Conservation (phyloP, 2,113 vertebrate genomes). For the Urocynchramus pylzowi region DNA sequence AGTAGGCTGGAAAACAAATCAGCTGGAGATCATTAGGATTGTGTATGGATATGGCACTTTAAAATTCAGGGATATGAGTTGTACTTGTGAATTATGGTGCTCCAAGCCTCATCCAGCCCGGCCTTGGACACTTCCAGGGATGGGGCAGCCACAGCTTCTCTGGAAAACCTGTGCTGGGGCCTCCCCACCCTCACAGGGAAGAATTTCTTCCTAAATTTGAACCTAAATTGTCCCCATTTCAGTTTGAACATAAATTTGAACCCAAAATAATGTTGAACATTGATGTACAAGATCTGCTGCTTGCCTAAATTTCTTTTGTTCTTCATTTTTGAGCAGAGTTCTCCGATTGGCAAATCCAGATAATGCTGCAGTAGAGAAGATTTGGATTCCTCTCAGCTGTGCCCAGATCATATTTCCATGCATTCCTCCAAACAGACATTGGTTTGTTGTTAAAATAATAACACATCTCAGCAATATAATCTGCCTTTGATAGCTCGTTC, state of each 20-base stretch:
- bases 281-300: background rate
- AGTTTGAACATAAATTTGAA: background rate
- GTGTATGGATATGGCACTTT: accelerated
- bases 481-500: constrained; percentile 71
- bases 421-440: background rate
- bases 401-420: background rate
- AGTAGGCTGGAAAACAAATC: background rate
- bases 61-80: background rate
- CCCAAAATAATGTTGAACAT: accelerated
- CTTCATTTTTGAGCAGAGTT: background rate
- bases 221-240: background rate
- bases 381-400: background rate
- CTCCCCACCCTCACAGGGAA: background rate
- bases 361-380: background rate
- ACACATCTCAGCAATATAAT: constrained; percentile 65
- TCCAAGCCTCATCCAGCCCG: background rate
- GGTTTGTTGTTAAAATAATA: constrained; percentile 70
- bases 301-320: background rate
- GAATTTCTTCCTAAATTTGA: background rate
- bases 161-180: background rate
- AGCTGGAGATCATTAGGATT: background rate
- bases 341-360: background rate
- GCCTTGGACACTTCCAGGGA: background rate
- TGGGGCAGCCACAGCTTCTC: background rate
- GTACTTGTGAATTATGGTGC: background rate